A percentile compares a stretch with the other conserved stretches of the same genome.
These are phyloP conservation scores for Ptyas mucosa DNA, from an alignment of 2,113 vertebrate species.

Conservation along the genomic window DNA sequence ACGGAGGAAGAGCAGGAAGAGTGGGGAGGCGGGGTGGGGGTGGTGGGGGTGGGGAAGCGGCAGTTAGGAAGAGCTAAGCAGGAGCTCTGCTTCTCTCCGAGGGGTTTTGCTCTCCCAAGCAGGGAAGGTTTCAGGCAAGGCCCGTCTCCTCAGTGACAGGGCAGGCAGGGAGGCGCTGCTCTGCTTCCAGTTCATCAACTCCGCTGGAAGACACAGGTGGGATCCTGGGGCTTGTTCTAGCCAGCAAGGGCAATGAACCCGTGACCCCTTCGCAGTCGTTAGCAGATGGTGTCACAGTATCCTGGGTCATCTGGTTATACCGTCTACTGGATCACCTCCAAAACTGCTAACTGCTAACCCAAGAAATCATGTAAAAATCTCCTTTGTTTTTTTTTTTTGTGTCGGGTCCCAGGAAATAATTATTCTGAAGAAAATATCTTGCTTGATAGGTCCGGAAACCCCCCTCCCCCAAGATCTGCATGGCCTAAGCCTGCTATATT, in stretches of 20 bases:
- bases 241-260: not conserved
- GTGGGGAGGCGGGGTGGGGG: too few relatives aligned
- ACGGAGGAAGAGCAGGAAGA: not conserved
- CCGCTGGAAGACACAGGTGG: not conserved
- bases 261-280: not conserved
- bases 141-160: too few relatives aligned
- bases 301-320: not conserved
- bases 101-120: not conserved
- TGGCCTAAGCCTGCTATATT: too few relatives aligned
- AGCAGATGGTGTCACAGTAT: not conserved
- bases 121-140: not conserved
- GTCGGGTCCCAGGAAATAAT: not conserved
- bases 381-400: not conserved
- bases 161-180: not conserved
- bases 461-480: not conserved
- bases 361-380: not conserved
- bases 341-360: not conserved
- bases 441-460: not conserved
- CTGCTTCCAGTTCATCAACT: not conserved
- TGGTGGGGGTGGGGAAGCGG: accelerated
- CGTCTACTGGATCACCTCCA: not conserved
- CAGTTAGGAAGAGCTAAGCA: not conserved
- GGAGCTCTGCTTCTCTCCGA: not conserved
- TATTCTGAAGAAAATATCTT: not conserved
- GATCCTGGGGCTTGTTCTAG: not conserved